phyloP scores from a whole-genome alignment of 1,140 invertebrate genomes.

The Drosophila chauvacae region DNA sequence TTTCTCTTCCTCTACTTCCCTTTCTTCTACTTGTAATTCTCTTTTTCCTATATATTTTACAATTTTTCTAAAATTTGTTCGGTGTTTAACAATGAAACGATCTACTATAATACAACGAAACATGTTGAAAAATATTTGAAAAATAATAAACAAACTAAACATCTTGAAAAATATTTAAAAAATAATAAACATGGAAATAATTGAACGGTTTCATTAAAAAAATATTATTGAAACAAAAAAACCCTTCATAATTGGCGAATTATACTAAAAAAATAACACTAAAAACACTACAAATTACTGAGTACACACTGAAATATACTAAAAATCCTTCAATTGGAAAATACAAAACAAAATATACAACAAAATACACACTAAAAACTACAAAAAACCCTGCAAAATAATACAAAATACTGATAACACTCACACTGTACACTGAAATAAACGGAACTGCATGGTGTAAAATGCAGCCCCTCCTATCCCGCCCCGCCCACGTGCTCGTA shows the following conservation, averaged over 20 bases:
- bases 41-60: constrained; percentile 3
- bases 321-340: background rate
- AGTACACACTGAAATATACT: background rate
- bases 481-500: constrained; percentile 61
- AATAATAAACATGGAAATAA: constrained; percentile 14
- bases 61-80: constrained; percentile 49
- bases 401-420: constrained; percentile 3
- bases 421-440: background rate
- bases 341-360: constrained; percentile 14
- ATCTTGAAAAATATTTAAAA: background rate
- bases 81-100: constrained; percentile 22
- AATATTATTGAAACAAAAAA: background rate
- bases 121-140: background rate
- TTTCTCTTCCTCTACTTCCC: too few species aligned
- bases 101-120: constrained; percentile 13
- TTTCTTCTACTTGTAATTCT: too few species aligned
- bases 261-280: constrained; percentile 21
- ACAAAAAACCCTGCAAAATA: constrained; percentile 9
- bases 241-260: background rate
- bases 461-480: constrained; percentile 33
- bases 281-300: constrained; percentile 9
- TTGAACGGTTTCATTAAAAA: background rate
- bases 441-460: constrained; percentile 8
- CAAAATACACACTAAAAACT: background rate
- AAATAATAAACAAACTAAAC: constrained; percentile 17